phyloP scores from a whole-genome alignment of 2,113 vertebrate species.

The Petroica traversi region DNA sequence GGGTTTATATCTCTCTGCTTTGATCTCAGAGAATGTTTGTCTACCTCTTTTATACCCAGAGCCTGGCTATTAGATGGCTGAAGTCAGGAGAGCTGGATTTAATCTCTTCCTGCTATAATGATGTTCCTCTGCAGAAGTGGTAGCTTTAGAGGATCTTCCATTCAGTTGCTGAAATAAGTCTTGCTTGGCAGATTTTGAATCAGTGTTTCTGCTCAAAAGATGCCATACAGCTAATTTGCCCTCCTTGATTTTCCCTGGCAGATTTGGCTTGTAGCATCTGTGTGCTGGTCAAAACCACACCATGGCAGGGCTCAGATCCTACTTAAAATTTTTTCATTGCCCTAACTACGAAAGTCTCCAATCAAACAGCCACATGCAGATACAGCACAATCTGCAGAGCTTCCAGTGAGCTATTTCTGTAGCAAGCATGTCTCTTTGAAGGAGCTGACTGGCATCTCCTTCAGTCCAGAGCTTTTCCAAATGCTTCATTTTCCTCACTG shows the following conservation, averaged over 20 bases:
- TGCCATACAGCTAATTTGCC: neutral
- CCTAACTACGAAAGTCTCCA: accelerated
- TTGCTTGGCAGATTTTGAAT: neutral
- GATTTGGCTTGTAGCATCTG: neutral
- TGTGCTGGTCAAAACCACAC: neutral
- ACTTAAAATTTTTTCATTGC: neutral
- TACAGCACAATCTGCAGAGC: neutral
- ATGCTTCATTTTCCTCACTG: neutral
- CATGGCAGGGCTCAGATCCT: neutral
- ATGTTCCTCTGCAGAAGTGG: neutral
- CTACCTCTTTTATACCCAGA: neutral
- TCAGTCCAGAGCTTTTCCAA: neutral
- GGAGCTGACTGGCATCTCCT: neutral
- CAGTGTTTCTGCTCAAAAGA: neutral
- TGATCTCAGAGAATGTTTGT: neutral
- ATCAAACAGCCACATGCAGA: neutral
- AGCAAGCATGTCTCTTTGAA: neutral
- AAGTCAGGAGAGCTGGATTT: neutral
- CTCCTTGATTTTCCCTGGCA: neutral
- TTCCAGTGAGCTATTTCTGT: neutral
- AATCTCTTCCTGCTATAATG: neutral
- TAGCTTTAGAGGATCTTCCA: neutral
- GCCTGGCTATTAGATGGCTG: neutral
- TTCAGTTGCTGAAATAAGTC: neutral
- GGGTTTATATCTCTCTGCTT: neutral